These are phyloP conservation scores for Pemphigus obesinymphae DNA, from an alignment of 1,140 invertebrate species.

Conservation along the genomic window DNA sequence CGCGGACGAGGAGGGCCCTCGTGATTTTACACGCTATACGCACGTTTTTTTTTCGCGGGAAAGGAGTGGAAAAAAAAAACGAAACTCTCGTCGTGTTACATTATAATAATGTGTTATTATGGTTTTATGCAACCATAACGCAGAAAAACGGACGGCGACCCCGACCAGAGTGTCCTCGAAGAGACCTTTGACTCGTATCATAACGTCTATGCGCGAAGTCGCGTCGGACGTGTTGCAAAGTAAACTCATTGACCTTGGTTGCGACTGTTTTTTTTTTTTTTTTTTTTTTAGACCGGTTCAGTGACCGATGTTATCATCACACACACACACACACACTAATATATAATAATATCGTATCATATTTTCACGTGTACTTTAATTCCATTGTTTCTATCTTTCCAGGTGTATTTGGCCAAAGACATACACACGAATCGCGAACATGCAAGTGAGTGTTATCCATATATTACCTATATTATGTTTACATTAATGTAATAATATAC, in stretches of 20 bases:
- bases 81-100: neutral
- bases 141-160: too few relatives aligned
- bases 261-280: slow-evolving; percentile 17
- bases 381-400: neutral
- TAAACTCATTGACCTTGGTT: slow-evolving; percentile 22
- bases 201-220: neutral
- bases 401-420: slow-evolving; percentile 89
- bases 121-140: too few relatives aligned
- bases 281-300: slow-evolving; percentile 39
- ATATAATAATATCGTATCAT: neutral
- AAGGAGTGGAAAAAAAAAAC: neutral
- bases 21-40: too few relatives aligned
- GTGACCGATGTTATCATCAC: slow-evolving; percentile 30
- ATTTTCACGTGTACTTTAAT: neutral
- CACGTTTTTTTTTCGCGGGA: neutral
- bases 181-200: slow-evolving; percentile 21
- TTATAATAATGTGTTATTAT: too few relatives aligned
- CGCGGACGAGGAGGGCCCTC: too few relatives aligned
- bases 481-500: too few relatives aligned
- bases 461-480: too few relatives aligned
- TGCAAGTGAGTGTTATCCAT: slow-evolving; percentile 72
- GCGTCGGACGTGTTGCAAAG: neutral
- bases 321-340: neutral
- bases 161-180: neutral
- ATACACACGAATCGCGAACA: slow-evolving; percentile 82